Evolutionary conservation across 37 sponge, comb jelly and placozoan species (phyloP), one percentile per base, ranked within the genome.

Genomic region (Ianthella basta): DNA sequence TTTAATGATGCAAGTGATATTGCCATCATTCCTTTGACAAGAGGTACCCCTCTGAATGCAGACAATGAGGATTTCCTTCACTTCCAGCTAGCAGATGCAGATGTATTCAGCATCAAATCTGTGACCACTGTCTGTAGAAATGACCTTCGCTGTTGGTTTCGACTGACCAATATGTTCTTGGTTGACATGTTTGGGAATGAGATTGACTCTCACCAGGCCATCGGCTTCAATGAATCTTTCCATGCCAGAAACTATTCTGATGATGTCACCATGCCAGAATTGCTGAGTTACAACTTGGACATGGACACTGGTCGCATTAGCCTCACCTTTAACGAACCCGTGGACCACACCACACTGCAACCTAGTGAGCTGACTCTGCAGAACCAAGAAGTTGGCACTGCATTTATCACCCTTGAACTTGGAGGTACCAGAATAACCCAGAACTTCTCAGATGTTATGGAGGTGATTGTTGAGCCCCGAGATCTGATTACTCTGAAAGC

Each of bases 291-390:
- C 81, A 54, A 74, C 32, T 74, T 97, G 55, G 92, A 97, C 73
- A 79, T 97, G 1, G 82, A 97, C 63, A 85, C 75, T 39, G 94
- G 93, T 25, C 53, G 40, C 0, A 64, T 95, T 20, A 54, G 55
- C 30, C 68, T 97, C 13, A 90, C 86, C 5, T 97, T 97, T 74
- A 61, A 94, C 86, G 97, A 97, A 56, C 92, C 94, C 24, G 88
- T 97, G 15, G 81, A 86, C 36, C 81, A 83, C n/a, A 72, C 82
- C 35, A 85, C 90, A 0, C 54, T 94, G 29, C 80, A 82, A 50
- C 68, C 56, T 20, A 59, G 60, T 16, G 64, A 68, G 8, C 80
- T 93, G 15, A 86, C 88, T 4, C 44, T 86, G 19, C 86, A 87
- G 25, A 56, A 84, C 56, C 80, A 55, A 10, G 38, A 50, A 16